Base-by-base conservation (phyloP, 2,113 vertebrate genomes). In the Cryptoleucopteryx plumbea region DNA sequence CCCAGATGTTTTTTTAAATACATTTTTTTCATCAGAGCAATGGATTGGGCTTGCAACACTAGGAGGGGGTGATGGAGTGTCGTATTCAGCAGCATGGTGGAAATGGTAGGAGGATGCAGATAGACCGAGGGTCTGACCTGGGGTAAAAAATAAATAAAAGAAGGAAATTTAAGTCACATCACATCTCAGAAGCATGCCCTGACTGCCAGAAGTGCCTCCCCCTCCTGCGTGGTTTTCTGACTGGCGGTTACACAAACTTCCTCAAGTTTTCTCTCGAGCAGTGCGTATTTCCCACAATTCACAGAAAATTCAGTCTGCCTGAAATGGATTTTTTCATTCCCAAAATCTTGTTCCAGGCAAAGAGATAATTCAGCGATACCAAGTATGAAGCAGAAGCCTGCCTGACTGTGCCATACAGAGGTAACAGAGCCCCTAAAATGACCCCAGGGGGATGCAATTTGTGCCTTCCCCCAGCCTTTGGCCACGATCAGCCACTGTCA, bases 361-460 rank as follows among this genome's bases (percentile, higher is more conserved):
- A 93, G 71, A 34, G 32, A 74, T 48, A n/a, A 79, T n/a, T 47
- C 63, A 66, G 27, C 0, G 0, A 70, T 85, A 63, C 18, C 42
- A 59, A 82, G 84, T 96, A 87, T 61, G 95, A 90, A 93, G 86
- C 82, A 96, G 87, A 86, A 92, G 4, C 13, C 90, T 95, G 77
- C 91, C 85, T 95, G 93, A 83, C 91, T 53, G 48, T 95, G 82
- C 93, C 87, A 81, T 87, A 61, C 83, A 93, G 95, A 97, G 83
- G 85, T 80, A 96, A 95, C 29, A 81, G 58, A 92, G 48, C 65
- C 78, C 14, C 8, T n/a, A 27, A 92, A 94, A 93, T 81, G 77
- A 95, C 61, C 79, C n/a, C 23, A 53, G 34, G 53, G 88, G 56
- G 65, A 61, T 56, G 15, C 2, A 16, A 43, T 47, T 70, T 17